These are phyloP conservation scores for Chelon auratus DNA, from an alignment of 2,797 vertebrate genomes.

Conservation along the genomic window DNA sequence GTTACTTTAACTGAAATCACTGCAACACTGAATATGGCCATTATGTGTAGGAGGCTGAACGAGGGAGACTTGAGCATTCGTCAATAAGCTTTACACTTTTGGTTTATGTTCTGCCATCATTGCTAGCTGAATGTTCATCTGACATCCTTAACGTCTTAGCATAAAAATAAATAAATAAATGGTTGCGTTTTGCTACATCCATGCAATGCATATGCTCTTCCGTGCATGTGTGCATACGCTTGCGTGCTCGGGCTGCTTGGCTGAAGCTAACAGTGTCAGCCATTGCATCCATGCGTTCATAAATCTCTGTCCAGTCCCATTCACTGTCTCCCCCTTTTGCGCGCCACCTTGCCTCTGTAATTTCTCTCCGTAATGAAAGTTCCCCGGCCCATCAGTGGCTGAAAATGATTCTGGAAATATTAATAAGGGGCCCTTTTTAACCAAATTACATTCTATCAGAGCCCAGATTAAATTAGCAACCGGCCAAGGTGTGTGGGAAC, in stretches of 20 bases:
- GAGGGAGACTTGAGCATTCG: too few species aligned
- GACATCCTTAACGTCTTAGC: slow-evolving; percentile 30
- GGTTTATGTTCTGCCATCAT: too few species aligned
- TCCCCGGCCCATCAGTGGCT: slow-evolving; percentile 79
- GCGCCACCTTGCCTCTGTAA: slow-evolving; percentile 66
- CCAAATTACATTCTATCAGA: slow-evolving; percentile 83
- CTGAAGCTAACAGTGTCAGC: slow-evolving; percentile 65
- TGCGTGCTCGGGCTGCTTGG: slow-evolving; percentile 29
- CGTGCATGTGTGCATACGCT: not conserved
- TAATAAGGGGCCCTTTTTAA: slow-evolving; percentile 84
- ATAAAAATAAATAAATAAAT: slow-evolving; percentile 12
- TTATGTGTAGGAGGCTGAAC: too few species aligned
- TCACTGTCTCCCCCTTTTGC: slow-evolving; percentile 55
- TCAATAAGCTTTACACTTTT: too few species aligned
- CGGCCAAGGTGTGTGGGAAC: slow-evolving; percentile 76
- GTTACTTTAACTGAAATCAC: too few species aligned
- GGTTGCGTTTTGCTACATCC: not conserved
- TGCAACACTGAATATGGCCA: too few species aligned
- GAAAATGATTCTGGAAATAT: slow-evolving; percentile 84
- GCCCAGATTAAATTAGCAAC: slow-evolving; percentile 83
- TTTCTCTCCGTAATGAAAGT: slow-evolving; percentile 83
- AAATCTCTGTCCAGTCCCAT: slow-evolving; percentile 71
- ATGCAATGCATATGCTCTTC: not conserved
- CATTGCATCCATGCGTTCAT: slow-evolving; percentile 67
- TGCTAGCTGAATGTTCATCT: too few species aligned